Conservation (phyloP, 2,888 invertebrate genomes). For the Digitonthophagus gazella region DNA sequence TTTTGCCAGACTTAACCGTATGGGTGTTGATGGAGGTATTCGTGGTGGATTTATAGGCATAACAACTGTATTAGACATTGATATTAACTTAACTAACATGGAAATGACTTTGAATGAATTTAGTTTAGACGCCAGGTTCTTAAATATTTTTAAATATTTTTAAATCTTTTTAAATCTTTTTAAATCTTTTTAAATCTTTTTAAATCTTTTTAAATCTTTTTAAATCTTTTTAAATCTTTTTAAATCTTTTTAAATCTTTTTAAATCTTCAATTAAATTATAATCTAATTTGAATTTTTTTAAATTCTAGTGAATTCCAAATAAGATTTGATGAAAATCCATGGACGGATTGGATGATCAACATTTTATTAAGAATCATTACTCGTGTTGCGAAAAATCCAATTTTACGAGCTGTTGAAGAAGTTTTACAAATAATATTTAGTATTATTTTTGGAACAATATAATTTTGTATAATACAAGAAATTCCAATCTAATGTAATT, state of each 20-base stretch:
- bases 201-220: no score
- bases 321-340: slow-evolving; percentile 5
- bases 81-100: not conserved
- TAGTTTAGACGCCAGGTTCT: not conserved
- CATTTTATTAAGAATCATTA: not conserved
- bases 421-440: not conserved
- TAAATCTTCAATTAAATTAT: not conserved
- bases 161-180: no score
- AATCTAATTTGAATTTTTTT: not conserved
- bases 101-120: slow-evolving; percentile 3
- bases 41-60: not conserved
- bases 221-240: no score
- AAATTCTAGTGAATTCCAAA: slow-evolving; percentile 1
- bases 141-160: no score
- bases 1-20: not conserved
- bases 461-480: no score
- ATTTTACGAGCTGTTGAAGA: not conserved
- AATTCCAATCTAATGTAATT: no score
- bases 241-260: no score
- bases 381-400: not conserved
- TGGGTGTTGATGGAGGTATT: not conserved
- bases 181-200: no score
- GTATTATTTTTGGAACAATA: slow-evolving; percentile 10
- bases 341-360: slow-evolving; percentile 1
- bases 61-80: slow-evolving; percentile 4